These are phyloP conservation scores for Zelostemma sp. DNA, from an alignment of 1,140 invertebrate genomes.

Conservation along the genomic window DNA sequence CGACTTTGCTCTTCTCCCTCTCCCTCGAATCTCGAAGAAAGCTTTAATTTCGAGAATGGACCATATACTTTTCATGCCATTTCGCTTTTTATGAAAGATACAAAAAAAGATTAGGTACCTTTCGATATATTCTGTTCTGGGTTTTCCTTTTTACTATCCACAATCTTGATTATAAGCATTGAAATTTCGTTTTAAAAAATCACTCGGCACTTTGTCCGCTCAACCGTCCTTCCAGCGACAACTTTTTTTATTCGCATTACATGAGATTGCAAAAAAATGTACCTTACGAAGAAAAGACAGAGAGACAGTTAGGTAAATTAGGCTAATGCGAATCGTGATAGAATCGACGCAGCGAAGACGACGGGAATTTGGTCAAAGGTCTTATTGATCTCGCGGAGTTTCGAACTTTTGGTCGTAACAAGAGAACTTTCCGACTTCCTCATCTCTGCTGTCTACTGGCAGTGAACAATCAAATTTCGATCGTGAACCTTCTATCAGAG, in stretches of 20 bases:
- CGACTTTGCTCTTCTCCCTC: constrained; percentile 12
- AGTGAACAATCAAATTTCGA: constrained; percentile 48
- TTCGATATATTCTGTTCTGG: constrained; percentile 31
- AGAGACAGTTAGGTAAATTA: constrained; percentile 17
- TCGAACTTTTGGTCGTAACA: constrained; percentile 42
- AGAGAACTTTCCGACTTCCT: constrained; percentile 47
- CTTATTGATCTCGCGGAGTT: constrained; percentile 50
- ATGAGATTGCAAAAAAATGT: too few relatives aligned
- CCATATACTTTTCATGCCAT: constrained; percentile 47
- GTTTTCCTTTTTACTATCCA: too few relatives aligned
- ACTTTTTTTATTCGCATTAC: background rate
- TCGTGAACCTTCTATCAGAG: constrained; percentile 20
- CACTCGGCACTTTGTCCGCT: constrained; percentile 31
- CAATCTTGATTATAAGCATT: constrained; percentile 40
- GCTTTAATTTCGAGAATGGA: constrained; percentile 44
- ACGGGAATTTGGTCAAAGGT: constrained; percentile 53
- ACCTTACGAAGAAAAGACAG: constrained; percentile 6
- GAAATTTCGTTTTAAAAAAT: constrained; percentile 41
- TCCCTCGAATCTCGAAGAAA: constrained; percentile 20
- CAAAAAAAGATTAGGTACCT: constrained; percentile 18
- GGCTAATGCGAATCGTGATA: constrained; percentile 38
- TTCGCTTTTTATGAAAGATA: constrained; percentile 48
- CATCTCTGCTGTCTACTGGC: constrained; percentile 24
- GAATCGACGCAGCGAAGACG: constrained; percentile 35
- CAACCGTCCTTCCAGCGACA: constrained; percentile 17